Conservation (phyloP, 1,140 invertebrate genomes). For the Coptotermes formosanus region DNA sequence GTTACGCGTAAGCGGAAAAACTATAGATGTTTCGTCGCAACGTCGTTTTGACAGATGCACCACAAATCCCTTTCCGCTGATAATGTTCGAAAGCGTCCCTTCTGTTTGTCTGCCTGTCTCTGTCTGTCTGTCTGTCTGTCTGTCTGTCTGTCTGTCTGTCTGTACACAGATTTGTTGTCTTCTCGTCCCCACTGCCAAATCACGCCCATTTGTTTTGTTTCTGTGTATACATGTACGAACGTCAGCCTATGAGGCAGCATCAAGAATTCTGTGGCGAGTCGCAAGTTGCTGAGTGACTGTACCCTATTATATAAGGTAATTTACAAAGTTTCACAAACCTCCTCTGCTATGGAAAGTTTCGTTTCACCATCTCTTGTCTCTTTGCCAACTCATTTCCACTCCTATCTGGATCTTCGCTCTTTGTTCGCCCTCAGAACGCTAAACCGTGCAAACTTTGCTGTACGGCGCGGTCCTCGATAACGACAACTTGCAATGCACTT, state of each 20-base stretch:
- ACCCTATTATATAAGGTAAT: neutral
- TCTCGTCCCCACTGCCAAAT: too few species aligned
- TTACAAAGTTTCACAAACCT: neutral
- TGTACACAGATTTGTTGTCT: neutral
- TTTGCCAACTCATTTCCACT: neutral
- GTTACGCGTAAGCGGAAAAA: too few species aligned
- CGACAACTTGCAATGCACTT: neutral
- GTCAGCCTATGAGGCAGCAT: neutral
- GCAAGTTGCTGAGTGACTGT: neutral
- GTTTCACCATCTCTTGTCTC: neutral
- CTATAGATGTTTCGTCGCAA: too few species aligned
- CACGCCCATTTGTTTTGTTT: neutral
- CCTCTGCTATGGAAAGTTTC: neutral
- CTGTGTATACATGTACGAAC: neutral
- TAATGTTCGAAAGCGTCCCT: too few species aligned
- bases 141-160: neutral
- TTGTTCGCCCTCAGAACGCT: too few species aligned
- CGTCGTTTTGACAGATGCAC: too few species aligned
- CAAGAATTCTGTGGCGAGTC: neutral
- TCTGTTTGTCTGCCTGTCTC: too few species aligned
- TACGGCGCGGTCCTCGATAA: neutral
- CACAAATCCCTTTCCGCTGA: too few species aligned
- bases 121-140: too few species aligned
- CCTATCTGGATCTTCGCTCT: neutral
- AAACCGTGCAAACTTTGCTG: neutral